These are phyloP conservation scores for Melieria picta DNA, from an alignment of 2,888 invertebrate genomes.

Conservation along the genomic window DNA sequence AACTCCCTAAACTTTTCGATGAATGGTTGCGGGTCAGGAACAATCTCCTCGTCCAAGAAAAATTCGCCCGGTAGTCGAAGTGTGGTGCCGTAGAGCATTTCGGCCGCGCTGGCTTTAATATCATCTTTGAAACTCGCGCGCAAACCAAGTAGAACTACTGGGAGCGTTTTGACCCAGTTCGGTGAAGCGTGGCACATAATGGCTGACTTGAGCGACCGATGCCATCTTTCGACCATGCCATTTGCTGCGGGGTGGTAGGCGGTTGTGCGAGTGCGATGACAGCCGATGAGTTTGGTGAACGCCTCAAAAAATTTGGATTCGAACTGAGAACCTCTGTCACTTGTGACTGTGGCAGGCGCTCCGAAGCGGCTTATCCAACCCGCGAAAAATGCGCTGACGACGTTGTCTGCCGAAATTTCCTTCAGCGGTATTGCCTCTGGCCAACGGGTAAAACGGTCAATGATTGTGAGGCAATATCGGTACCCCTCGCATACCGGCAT, in stretches of 20 bases:
- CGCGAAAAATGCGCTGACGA: slow-evolving; percentile 8
- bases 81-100: background rate
- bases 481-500: too few relatives aligned
- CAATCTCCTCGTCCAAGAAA: too few relatives aligned
- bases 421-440: background rate
- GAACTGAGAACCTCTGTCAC: slow-evolving; percentile 14
- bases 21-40: too few relatives aligned
- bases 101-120: too few relatives aligned
- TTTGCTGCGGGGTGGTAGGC: slow-evolving; percentile 13
- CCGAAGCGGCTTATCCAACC: slow-evolving; percentile 17
- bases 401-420: slow-evolving; percentile 3
- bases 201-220: slow-evolving; percentile 1
- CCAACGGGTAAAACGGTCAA: background rate
- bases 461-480: background rate
- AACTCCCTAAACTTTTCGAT: too few relatives aligned
- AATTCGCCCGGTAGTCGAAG: too few relatives aligned
- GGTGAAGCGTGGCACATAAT: background rate
- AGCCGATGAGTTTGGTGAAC: background rate
- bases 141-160: slow-evolving; percentile 7
- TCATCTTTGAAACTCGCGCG: background rate
- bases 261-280: background rate
- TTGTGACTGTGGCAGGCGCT: slow-evolving; percentile 8
- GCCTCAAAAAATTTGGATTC: slow-evolving; percentile 1
- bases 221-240: slow-evolving; percentile 14
- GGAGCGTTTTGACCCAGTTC: background rate